A percentile compares a stretch with the other conserved stretches of the same genome.
These are phyloP conservation scores for Ceriagrion tenellum DNA, from an alignment of 2,888 invertebrate genomes.

Conservation along the genomic window DNA sequence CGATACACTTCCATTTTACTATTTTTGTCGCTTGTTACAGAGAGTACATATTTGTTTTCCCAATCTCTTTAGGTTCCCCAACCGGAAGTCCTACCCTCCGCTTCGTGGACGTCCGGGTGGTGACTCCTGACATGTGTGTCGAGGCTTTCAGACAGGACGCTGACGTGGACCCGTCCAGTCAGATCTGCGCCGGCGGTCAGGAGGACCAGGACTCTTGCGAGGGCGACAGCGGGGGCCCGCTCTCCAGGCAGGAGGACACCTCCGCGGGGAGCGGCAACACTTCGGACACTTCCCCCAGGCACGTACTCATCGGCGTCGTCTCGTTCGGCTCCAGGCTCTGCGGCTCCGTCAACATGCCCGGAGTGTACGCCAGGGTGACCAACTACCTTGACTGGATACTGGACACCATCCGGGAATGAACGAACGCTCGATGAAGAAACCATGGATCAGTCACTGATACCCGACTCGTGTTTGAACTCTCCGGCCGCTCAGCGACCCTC, in stretches of 20 bases:
- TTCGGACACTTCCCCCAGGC: slow-evolving; percentile 30
- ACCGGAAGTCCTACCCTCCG: slow-evolving; percentile 27
- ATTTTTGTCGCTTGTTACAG: too few relatives aligned
- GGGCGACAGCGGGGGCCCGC: slow-evolving; percentile 73
- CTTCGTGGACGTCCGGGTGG: slow-evolving; percentile 33
- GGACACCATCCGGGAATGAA: slow-evolving; percentile 59
- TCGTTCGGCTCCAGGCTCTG: slow-evolving; percentile 71
- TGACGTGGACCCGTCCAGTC: slow-evolving; percentile 68
- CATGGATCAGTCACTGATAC: background rate
- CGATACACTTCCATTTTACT: too few relatives aligned
- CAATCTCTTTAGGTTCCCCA: background rate
- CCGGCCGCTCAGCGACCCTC: too few relatives aligned
- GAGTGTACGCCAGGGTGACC: slow-evolving; percentile 70
- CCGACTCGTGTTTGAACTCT: too few relatives aligned
- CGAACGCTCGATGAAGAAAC: background rate
- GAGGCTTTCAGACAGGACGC: slow-evolving; percentile 69
- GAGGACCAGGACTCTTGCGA: slow-evolving; percentile 71
- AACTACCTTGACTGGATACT: slow-evolving; percentile 71
- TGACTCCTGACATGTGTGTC: background rate
- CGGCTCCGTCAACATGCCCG: slow-evolving; percentile 70
- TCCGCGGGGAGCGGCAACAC: background rate
- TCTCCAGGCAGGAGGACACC: slow-evolving; percentile 71
- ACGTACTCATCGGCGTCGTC: slow-evolving; percentile 71
- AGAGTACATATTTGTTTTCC: too few relatives aligned
- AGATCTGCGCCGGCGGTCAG: slow-evolving; percentile 70